Base-by-base conservation (phyloP, 1,140 invertebrate species). In the Drosophila cardini region DNA sequence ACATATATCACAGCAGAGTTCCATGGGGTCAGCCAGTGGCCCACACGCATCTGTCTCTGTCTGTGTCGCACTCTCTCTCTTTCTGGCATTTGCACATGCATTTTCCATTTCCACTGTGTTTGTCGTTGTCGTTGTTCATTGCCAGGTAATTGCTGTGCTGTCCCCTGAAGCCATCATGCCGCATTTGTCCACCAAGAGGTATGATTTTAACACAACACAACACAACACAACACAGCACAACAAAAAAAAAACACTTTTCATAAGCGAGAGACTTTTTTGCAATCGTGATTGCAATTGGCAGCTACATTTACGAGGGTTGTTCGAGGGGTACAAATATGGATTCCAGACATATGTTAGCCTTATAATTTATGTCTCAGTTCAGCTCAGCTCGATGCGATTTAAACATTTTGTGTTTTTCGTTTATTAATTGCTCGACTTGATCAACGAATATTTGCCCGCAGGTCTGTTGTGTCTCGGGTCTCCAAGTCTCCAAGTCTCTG, bases 211-310 rank as follows among this genome's bases (percentile, higher is more conserved):
- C 71, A 61, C 63, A 72, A 40, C 65, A 42, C 65, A 50, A 40
- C 67, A 53, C 50, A 55, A 50, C 61, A 46, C 40, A 55, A 40
- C 11, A 40, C 36, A 40, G n/a, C 36, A 40, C 36, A 38, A 11
- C 10, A 43, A 16, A 40, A 52, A 30, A 48, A 38, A 64, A 58
- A 68, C 16, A 36, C 26, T 70, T 70, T 65, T 65, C 34, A 55
- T 55, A 50, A 58, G 48, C 61, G 46, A 45, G 55, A 78, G 21
- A 26, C 21, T 26, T 48, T 78, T 76, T 84, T 76, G 60, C 63
- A 81, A 69, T 86, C 83, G 83, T 86, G 83, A 86, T 86, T 86
- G 83, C 84, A 87, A 79, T 83, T 87, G 83, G 76, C 80, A 80
- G 72, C 10, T 64, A 60, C 21, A 26, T 26, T 26, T 26, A 46